Percentiles rank a stretch among this genome's conserved stretches.
Evolutionary conservation across 2,888 invertebrate species (phyloP).

Genomic region (Himalopsyche japonica): DNA sequence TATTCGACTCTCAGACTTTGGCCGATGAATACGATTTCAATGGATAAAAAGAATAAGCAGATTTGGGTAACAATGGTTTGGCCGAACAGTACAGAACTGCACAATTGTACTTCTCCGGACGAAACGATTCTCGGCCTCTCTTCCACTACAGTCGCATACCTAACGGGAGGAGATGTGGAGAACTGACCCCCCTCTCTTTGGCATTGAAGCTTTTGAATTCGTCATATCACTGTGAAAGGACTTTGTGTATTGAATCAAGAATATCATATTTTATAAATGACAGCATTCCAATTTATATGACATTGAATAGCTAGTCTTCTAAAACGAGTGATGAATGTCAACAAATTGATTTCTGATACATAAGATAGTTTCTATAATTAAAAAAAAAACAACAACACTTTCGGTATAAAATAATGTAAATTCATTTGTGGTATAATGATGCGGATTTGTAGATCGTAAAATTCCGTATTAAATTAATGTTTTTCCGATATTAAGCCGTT

Average conservation of each 20-base stretch:
- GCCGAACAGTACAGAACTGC: not conserved
- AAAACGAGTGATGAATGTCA: too few species aligned
- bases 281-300: too few species aligned
- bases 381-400: too few species aligned
- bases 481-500: too few species aligned
- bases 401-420: too few species aligned
- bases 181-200: not conserved
- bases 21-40: conserved; percentile 30
- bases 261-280: not conserved
- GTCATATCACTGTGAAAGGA: not conserved
- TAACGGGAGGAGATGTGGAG: not conserved
- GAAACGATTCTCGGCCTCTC: not conserved
- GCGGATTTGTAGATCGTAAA: too few species aligned
- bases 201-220: not conserved
- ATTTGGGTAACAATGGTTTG: conserved; percentile 32
- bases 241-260: not conserved
- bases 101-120: not conserved
- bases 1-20: conserved; percentile 1
- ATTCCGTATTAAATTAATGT: too few species aligned
- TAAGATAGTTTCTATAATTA: too few species aligned
- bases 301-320: too few species aligned
- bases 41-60: conserved; percentile 37
- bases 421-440: too few species aligned
- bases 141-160: not conserved
- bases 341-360: too few species aligned